These are phyloP conservation scores for Fukomys damarensis DNA, from an alignment of 2,113 vertebrate species.

Conservation along the genomic window DNA sequence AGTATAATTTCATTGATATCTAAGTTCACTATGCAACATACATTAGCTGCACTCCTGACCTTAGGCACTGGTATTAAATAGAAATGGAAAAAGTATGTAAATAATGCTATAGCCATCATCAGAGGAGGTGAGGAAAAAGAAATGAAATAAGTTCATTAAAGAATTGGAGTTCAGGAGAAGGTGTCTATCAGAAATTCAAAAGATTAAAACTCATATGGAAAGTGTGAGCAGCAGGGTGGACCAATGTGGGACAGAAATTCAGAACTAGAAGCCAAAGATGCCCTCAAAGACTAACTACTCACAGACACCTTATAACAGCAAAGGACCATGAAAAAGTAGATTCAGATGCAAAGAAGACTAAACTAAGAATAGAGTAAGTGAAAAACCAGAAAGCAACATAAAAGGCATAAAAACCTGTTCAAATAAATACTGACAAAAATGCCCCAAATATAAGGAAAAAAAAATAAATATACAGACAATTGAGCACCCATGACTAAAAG, in stretches of 20 bases:
- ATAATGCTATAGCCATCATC: background rate
- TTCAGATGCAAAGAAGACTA: background rate
- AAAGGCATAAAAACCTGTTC: no score
- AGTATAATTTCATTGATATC: background rate
- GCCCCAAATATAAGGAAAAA: background rate
- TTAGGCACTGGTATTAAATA: slow-evolving; percentile 34
- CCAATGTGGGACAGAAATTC: background rate
- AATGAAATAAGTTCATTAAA: background rate
- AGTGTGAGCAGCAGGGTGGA: background rate
- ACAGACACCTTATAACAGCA: background rate
- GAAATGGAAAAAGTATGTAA: background rate
- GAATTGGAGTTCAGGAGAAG: background rate
- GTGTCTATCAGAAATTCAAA: background rate
- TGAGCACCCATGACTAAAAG: background rate
- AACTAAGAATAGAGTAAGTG: no score
- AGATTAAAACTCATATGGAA: background rate
- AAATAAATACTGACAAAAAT: background rate
- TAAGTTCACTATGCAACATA: background rate
- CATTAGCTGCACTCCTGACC: background rate
- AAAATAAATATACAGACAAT: background rate
- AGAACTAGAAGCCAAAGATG: background rate
- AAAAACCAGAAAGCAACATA: no score
- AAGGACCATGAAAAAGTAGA: background rate
- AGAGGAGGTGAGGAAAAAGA: slow-evolving; percentile 34
- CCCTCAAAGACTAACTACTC: background rate